Evolutionary conservation across 1,140 invertebrate genomes (phyloP), one percentile per base, ranked within the genome.

Genomic region (Drosophila quadrilineata): DNA sequence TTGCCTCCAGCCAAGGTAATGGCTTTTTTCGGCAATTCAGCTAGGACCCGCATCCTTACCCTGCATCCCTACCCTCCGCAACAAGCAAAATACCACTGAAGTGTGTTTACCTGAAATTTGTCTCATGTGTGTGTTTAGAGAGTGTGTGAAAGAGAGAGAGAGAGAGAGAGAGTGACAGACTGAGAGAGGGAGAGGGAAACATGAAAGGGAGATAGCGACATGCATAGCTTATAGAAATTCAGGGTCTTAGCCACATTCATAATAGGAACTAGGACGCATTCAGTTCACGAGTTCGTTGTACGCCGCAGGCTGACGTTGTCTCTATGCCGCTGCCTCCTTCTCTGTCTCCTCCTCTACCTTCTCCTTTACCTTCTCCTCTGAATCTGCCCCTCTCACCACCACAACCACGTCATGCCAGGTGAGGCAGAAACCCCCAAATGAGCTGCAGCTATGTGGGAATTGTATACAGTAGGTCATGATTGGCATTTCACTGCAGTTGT

Each of bases 101-200:
- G 49, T 56, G 41, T 76, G 66, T 70, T 82, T 77, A 73, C 73
- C 69, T 75, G 48, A 67, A 85, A 84, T 84, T 71, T 77, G 73
- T 85, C 77, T 84, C 73, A 57, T 67, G 65, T 73, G 73, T 82
- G 49, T 59, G 52, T 73, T 65, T 69, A 64, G 41, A 50, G 40
- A 41, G n/a, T n/a, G n/a, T n/a, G n/a, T n/a, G n/a, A n/a, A n/a
- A n/a, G n/a, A n/a, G n/a, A n/a, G n/a, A n/a, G n/a, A n/a, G n/a
- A n/a, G n/a, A n/a, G n/a, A n/a, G n/a, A n/a, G n/a, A n/a, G n/a
- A n/a, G n/a, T n/a, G n/a, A n/a, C n/a, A n/a, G n/a, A n/a, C n/a
- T n/a, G n/a, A n/a, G n/a, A n/a, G n/a, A n/a, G n/a, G n/a, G n/a
- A n/a, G n/a, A n/a, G n/a, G n/a, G n/a, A n/a, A n/a, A n/a, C n/a